Base-by-base conservation (phyloP, 2,113 vertebrate species). In the Progne subis region DNA sequence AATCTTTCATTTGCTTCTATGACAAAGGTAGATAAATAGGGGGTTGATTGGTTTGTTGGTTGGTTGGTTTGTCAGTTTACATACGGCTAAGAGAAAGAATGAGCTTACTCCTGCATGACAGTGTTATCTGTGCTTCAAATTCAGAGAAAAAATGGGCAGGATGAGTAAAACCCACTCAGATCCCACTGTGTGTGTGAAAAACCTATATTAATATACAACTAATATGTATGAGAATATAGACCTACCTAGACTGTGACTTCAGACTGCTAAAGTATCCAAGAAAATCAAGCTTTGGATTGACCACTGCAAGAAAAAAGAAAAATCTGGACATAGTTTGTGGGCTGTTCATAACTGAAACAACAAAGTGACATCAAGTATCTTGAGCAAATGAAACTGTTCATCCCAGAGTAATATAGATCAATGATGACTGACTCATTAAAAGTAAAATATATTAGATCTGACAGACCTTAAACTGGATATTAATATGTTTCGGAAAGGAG, bases 1-100 rank as follows among this genome's bases (percentile, higher is more conserved):
- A 53, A 32, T 49, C 6, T 67, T 52, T 34, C 24, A 3, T 3
- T n/a, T 63, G 18, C 5, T 86, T 79, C 18, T 49, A 5, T 49
- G 26, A 37, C 4, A 64, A 53, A 53, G 5, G 6, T 32, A n/a
- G 23, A 29, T 44, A 44, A 47, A 57, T 2, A 34, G 5, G 2
- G 8, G 0, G 1, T 14, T 56, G 14, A 6, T 31, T 3, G 1
- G 0, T 68, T 65, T 5, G 9, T 2, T 39, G 12, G 3, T 49
- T 47, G 39, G 1, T n/a, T 80, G 15, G 6, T 6, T 37, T 69
- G 25, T 20, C 24, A 43, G 28, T 21, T 75, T 75, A 5, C 4
- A 82, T 56, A 49, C 82, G 8, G 6, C 9, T 71, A 16, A 68
- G n/a, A 75, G 2, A 23, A 61, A 47, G 18, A 10, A 50, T 43